These are phyloP conservation scores for Megastigmus dorsalis DNA, from an alignment of 2,888 invertebrate species.

Conservation along the genomic window DNA sequence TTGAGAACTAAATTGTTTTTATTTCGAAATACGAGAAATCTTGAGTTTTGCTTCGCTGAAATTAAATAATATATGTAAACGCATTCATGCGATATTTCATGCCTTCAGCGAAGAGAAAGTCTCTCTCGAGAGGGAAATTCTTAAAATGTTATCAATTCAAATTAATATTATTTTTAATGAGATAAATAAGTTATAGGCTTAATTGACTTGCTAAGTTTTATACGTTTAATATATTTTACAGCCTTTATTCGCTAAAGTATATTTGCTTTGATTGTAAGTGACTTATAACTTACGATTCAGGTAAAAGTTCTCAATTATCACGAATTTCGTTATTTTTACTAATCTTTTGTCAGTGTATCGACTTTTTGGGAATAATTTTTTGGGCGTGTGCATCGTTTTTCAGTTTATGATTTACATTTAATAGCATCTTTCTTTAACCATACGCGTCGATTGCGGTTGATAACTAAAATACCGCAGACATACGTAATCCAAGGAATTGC, in stretches of 20 bases:
- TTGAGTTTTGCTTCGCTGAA: no score
- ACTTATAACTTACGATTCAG: not conserved
- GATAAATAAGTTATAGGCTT: no score
- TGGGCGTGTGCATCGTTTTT: constrained; percentile 6
- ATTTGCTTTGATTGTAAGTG: not conserved
- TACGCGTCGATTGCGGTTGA: not conserved
- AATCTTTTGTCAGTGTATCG: constrained; percentile 29
- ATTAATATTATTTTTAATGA: not conserved
- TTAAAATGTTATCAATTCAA: not conserved
- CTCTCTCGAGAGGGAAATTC: not conserved
- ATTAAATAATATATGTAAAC: no score
- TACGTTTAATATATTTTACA: not conserved
- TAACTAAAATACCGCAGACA: not conserved
- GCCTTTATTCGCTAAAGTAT: not conserved
- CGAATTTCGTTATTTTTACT: not conserved
- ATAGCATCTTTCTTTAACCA: not conserved
- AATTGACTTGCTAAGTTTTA: no score
- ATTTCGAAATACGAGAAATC: no score
- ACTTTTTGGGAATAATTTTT: constrained; percentile 15
- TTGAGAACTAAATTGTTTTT: no score
- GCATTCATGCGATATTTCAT: no score
- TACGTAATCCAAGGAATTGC: not conserved
- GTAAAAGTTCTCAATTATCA: not conserved
- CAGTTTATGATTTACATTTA: not conserved
- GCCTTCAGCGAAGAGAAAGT: not conserved